Percentiles rank a stretch among this genome's conserved stretches.
Evolutionary conservation across 2,888 invertebrate genomes (phyloP).

Genomic region (Epistrophe eligans): DNA sequence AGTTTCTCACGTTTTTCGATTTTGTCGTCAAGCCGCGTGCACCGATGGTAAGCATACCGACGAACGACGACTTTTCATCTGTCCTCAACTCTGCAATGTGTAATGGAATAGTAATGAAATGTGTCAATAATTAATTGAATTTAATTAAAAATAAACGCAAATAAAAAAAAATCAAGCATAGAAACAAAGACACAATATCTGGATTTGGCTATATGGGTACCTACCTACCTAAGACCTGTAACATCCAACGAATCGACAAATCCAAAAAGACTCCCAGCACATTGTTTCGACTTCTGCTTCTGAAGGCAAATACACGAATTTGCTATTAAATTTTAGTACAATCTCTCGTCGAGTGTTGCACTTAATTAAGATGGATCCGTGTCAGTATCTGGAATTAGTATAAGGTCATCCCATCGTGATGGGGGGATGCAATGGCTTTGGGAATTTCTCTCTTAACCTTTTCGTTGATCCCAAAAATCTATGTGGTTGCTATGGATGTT

Average conservation of each 20-base stretch:
- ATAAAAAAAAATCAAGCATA: background rate
- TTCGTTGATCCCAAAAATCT: constrained; percentile 39
- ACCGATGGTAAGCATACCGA: constrained; percentile 34
- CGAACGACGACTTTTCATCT: constrained; percentile 21
- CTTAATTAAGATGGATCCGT: constrained; percentile 81
- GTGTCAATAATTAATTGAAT: constrained; percentile 83
- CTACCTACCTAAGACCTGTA: constrained; percentile 13
- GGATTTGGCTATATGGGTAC: background rate
- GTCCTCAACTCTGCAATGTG: constrained; percentile 60
- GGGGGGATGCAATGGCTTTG: constrained; percentile 32
- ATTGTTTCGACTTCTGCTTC: constrained; percentile 18
- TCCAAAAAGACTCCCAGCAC: background rate
- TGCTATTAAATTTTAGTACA: constrained; percentile 70
- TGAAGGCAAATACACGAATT: constrained; percentile 66
- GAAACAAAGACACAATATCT: constrained; percentile 10
- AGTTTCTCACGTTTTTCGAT: constrained; percentile 80
- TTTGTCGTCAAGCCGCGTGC: constrained; percentile 72
- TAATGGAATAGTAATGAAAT: constrained; percentile 79
- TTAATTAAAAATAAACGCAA: constrained; percentile 79
- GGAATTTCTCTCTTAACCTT: constrained; percentile 73
- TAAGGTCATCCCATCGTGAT: constrained; percentile 63
- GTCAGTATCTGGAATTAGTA: constrained; percentile 77
- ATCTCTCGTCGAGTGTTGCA: constrained; percentile 67
- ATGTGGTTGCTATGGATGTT: background rate
- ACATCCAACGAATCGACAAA: constrained; percentile 1